phyloP scores from a whole-genome alignment of 2,113 vertebrate genomes.

The Egretta garzetta region DNA sequence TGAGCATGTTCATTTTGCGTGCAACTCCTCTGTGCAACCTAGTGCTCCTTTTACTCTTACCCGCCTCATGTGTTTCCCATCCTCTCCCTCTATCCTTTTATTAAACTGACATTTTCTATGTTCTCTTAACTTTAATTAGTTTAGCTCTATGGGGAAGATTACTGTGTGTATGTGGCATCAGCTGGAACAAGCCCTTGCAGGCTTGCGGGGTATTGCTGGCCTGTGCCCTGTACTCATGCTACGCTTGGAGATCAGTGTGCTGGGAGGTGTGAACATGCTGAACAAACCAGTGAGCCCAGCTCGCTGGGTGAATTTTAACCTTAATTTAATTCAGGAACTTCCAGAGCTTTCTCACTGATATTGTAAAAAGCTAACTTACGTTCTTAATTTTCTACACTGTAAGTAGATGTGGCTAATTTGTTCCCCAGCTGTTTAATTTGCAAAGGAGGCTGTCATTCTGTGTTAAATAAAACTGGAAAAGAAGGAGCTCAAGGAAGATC shows the following conservation, averaged over 20 bases:
- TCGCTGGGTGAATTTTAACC: not conserved
- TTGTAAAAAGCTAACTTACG: not conserved
- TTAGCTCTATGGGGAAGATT: not conserved
- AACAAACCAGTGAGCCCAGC: not conserved
- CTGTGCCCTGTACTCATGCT: not conserved
- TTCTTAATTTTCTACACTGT: not conserved
- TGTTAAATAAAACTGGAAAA: not conserved
- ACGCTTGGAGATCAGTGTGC: not conserved
- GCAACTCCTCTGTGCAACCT: not conserved
- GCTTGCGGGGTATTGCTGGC: not conserved
- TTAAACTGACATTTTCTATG: not conserved
- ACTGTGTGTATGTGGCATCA: not conserved
- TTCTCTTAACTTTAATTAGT: not conserved
- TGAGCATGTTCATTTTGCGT: not conserved
- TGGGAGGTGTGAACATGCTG: not conserved
- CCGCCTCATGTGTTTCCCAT: not conserved
- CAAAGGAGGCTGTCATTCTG: not conserved
- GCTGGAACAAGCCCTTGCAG: not conserved
- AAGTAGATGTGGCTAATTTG: slow-evolving; percentile 13
- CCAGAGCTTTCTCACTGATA: not conserved
- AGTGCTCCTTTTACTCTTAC: not conserved
- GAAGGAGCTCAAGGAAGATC: not conserved
- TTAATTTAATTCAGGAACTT: not conserved
- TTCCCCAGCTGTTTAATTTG: slow-evolving; percentile 4
- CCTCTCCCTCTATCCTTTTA: not conserved